Evolutionary conservation across 1,140 invertebrate species (phyloP).

Genomic region (Drosophila tsacasi): DNA sequence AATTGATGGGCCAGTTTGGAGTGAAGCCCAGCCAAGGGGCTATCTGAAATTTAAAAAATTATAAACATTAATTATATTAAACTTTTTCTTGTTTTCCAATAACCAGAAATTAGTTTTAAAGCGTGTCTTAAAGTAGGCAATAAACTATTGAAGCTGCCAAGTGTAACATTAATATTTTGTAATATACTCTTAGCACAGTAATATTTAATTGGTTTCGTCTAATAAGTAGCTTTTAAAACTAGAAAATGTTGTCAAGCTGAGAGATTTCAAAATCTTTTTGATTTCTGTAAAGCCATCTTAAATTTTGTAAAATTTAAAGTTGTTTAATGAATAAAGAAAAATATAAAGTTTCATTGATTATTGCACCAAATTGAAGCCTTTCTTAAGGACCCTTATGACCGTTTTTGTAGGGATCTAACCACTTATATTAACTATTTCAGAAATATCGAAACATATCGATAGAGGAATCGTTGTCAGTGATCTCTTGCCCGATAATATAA

Average conservation of each 20-base stretch:
- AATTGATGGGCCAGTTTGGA: conserved; percentile 89
- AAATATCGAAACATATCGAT: background rate
- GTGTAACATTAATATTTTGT: no score
- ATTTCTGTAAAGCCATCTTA: background rate
- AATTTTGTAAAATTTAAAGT: background rate
- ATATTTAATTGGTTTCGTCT: background rate
- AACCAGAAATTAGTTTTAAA: background rate
- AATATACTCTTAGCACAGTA: background rate
- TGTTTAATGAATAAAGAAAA: background rate
- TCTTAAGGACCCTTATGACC: background rate
- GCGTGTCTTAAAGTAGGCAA: background rate
- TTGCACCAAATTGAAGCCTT: background rate
- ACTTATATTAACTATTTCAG: background rate
- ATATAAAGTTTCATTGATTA: background rate
- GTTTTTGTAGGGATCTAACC: background rate
- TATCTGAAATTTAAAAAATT: conserved; percentile 60
- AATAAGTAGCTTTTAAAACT: background rate
- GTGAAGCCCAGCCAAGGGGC: conserved; percentile 72
- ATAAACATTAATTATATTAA: background rate
- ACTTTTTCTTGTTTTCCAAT: background rate
- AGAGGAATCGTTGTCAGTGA: background rate
- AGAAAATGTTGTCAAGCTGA: background rate
- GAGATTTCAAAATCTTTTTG: background rate
- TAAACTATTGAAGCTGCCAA: background rate
- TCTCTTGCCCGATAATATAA: background rate